Percentiles rank a stretch among this genome's conserved stretches.
phyloP scores from a whole-genome alignment of 2,113 vertebrate species.

The Mus musculus region GRCm39 chr5:30302501-30303000 shows the following conservation, averaged over 20 bases:
- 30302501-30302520: no score
- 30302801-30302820: slow-evolving; percentile 83
- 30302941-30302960: no score
- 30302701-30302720: slow-evolving; percentile 53
- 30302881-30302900: slow-evolving; percentile 86
- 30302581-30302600: not conserved
- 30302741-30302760: slow-evolving; percentile 49
- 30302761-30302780: slow-evolving; percentile 49
- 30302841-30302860: slow-evolving; percentile 81
- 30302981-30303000: no score
- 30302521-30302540: no score
- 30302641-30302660: slow-evolving; percentile 46
- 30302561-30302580: slow-evolving; percentile 43
- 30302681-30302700: slow-evolving; percentile 29
- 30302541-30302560: slow-evolving; percentile 16
- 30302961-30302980: no score
- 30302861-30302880: slow-evolving; percentile 80
- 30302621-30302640: slow-evolving; percentile 19
- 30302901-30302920: slow-evolving; percentile 11
- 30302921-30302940: not conserved
- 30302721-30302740: not conserved
- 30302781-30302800: slow-evolving; percentile 87
- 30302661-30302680: slow-evolving; percentile 60
- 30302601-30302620: slow-evolving; percentile 2
- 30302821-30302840: slow-evolving; percentile 81